Percentiles rank a stretch among this genome's conserved stretches.
These are phyloP conservation scores for Drosophila serrata DNA, from an alignment of 1,140 invertebrate genomes.

Conservation along the genomic window DNA sequence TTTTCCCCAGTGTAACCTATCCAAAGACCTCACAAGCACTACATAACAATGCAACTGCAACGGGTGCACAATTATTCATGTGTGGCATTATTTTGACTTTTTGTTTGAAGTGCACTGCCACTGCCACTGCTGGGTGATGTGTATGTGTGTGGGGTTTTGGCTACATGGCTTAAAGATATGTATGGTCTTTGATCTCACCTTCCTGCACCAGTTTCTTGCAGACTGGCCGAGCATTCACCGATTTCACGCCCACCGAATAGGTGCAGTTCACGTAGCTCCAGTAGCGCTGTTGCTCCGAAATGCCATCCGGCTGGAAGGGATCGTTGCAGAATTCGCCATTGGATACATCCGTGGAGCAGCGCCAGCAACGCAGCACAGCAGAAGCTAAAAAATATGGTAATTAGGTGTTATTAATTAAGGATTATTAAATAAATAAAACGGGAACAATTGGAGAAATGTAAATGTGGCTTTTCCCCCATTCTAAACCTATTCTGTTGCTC, in stretches of 20 bases:
- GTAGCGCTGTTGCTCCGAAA: constrained; percentile 84
- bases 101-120: constrained; percentile 13
- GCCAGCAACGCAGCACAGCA: constrained; percentile 80
- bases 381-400: constrained; percentile 55
- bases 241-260: constrained; percentile 73
- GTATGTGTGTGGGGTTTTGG: not conserved
- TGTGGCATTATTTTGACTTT: constrained; percentile 14
- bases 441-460: too few relatives aligned
- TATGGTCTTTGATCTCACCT: constrained; percentile 63
- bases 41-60: constrained; percentile 48
- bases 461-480: too few relatives aligned
- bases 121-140: not conserved
- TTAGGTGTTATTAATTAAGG: not conserved
- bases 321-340: constrained; percentile 85
- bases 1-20: constrained; percentile 9
- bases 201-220: constrained; percentile 85
- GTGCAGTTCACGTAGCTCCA: constrained; percentile 85
- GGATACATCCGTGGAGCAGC: constrained; percentile 84
- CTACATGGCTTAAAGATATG: not conserved
- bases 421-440: not conserved
- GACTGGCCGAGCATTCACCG: constrained; percentile 81
- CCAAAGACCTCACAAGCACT: constrained; percentile 41
- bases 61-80: constrained; percentile 41
- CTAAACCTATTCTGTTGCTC: not conserved
- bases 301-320: constrained; percentile 79